phyloP scores from a whole-genome alignment of 2,797 vertebrate genomes.

The Enteromius trimaculatus region DNA sequence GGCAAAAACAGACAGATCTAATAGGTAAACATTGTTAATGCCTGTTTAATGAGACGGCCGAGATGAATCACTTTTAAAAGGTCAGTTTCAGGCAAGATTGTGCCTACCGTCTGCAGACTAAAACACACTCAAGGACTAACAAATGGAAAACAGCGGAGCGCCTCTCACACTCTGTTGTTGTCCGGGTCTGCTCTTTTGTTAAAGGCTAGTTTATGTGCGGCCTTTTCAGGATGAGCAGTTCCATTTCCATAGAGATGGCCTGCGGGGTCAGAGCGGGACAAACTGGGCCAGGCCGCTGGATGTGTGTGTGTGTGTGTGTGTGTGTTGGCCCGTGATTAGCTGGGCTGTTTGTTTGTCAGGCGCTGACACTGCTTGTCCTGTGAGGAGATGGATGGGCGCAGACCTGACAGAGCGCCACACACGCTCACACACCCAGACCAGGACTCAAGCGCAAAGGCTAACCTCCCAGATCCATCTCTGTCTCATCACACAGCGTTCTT shows the following conservation, averaged over 20 bases:
- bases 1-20: constrained; percentile 3
- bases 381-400: constrained; percentile 58
- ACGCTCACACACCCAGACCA: constrained; percentile 67
- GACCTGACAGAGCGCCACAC: constrained; percentile 61
- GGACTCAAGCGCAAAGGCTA: constrained; percentile 67
- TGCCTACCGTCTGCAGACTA: not conserved
- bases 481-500: constrained; percentile 46
- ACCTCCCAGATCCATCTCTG: constrained; percentile 57
- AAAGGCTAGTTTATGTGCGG: constrained; percentile 60
- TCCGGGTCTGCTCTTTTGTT: constrained; percentile 53
- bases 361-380: constrained; percentile 60
- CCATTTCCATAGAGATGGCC: constrained; percentile 65
- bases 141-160: not conserved
- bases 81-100: not conserved
- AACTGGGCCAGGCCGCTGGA: constrained; percentile 48
- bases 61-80: constrained; percentile 5
- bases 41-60: not conserved
- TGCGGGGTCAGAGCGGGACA: constrained; percentile 58
- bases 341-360: constrained; percentile 63
- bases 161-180: not conserved
- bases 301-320: constrained; percentile 34
- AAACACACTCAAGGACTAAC: constrained; percentile 3
- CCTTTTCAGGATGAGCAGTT: constrained; percentile 57
- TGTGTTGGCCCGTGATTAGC: constrained; percentile 57
- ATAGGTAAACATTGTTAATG: not conserved